Conservation (phyloP, 2,797 vertebrate species). For the Paedocypris micromegethes region DNA sequence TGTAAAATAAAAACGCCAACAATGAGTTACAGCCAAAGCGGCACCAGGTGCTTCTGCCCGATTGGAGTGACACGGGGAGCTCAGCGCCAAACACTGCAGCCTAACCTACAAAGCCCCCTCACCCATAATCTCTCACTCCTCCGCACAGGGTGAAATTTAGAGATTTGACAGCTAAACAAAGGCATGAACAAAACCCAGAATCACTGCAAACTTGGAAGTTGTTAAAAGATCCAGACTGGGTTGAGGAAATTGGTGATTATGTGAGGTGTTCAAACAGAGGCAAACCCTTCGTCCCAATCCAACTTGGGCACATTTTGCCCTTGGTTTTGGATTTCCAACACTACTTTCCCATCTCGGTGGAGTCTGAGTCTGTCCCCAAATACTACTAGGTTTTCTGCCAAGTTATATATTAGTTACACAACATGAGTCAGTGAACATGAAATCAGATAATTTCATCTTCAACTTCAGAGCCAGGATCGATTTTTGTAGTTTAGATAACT, state of each 20-base stretch:
- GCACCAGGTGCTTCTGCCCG: conserved; percentile 52
- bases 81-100: conserved; percentile 29
- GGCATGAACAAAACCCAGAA: conserved; percentile 22
- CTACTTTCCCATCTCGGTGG: conserved; percentile 11
- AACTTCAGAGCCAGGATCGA: too few species aligned
- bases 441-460: too few species aligned
- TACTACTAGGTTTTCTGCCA: neutral
- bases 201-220: conserved; percentile 13
- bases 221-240: conserved; percentile 7
- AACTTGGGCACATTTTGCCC: conserved; percentile 11
- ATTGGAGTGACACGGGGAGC: conserved; percentile 46
- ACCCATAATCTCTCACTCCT: conserved; percentile 36
- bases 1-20: conserved; percentile 39
- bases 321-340: conserved; percentile 11
- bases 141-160: conserved; percentile 34
- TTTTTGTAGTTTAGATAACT: too few species aligned
- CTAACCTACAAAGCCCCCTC: conserved; percentile 43
- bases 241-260: conserved; percentile 12
- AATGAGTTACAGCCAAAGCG: conserved; percentile 51
- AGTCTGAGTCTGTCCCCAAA: conserved; percentile 7
- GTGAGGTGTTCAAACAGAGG: conserved; percentile 24
- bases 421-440: too few species aligned
- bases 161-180: conserved; percentile 41
- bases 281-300: conserved; percentile 27
- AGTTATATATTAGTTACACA: too few species aligned